phyloP scores from a whole-genome alignment of 2,113 vertebrate species.

The Gymnobelideus leadbeateri region DNA sequence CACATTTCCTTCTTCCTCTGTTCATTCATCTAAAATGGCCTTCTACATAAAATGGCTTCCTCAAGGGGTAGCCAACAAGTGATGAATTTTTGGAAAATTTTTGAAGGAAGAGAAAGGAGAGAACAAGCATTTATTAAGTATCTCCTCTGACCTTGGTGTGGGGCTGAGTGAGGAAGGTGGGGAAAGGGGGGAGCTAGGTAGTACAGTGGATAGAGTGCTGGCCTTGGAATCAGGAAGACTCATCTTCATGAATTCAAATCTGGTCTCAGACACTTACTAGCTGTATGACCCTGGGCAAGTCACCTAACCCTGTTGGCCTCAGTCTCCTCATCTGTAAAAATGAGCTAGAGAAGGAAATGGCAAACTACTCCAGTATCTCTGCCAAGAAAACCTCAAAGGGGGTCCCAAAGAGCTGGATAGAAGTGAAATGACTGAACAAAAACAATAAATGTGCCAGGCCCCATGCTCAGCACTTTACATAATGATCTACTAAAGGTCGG shows the following conservation, averaged over 20 bases:
- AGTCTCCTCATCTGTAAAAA: not conserved
- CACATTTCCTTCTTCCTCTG: conserved; percentile 5
- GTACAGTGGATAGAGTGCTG: not conserved
- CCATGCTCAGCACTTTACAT: not conserved
- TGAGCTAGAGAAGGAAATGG: not conserved
- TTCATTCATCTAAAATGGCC: not conserved
- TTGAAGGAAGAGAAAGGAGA: not conserved
- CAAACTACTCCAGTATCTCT: not conserved
- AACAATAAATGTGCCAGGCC: not conserved
- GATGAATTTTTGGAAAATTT: not conserved
- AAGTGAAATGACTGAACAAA: not conserved
- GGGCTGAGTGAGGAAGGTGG: too few species aligned
- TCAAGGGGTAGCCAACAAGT: not conserved
- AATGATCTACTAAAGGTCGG: not conserved
- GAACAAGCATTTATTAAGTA: not conserved
- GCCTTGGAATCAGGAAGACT: not conserved
- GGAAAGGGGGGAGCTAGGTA: not conserved
- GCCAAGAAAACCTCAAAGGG: not conserved
- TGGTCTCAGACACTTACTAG: not conserved
- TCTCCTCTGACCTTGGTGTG: not conserved
- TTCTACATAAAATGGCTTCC: not conserved
- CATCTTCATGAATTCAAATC: not conserved
- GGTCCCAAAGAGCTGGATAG: not conserved
- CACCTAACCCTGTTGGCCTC: not conserved
- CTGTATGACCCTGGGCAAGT: not conserved